These are phyloP conservation scores for Lithophane leautieri DNA, from an alignment of 2,888 invertebrate species.

Conservation along the genomic window DNA sequence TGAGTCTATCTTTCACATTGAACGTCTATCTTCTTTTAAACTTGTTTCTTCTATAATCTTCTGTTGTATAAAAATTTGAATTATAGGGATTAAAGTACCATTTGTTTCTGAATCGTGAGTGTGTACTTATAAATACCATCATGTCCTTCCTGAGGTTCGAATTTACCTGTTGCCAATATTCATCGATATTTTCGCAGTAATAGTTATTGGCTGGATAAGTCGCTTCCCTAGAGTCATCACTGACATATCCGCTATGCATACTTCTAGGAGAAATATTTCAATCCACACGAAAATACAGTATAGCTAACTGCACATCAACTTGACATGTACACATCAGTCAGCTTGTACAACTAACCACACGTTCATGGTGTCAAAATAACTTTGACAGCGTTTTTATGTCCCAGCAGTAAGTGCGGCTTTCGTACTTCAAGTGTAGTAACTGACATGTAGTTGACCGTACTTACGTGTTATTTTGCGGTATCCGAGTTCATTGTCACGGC, in stretches of 20 bases:
- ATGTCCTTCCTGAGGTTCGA: neutral
- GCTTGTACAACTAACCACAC: conserved; percentile 16
- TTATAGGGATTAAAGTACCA: neutral
- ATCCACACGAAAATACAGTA: conserved; percentile 27
- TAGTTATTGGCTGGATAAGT: neutral
- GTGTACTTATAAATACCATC: neutral
- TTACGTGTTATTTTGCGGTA: conserved; percentile 49
- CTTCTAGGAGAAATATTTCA: conserved; percentile 8
- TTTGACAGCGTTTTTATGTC: neutral
- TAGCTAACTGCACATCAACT: conserved; percentile 39
- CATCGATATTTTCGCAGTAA: neutral
- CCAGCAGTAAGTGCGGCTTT: conserved; percentile 12
- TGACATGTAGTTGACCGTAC: conserved; percentile 20
- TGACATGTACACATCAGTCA: conserved; percentile 24
- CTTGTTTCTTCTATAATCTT: neutral
- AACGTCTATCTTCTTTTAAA: neutral
- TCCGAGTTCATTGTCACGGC: conserved; percentile 63
- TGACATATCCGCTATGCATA: neutral
- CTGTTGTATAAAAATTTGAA: too few species aligned
- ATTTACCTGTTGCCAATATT: neutral
- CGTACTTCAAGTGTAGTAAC: neutral
- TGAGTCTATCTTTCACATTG: neutral
- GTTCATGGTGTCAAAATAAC: too few species aligned
- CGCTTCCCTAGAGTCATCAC: neutral
- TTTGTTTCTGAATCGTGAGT: neutral